Evolutionary conservation across 2,113 vertebrate genomes (phyloP), one percentile per base, ranked within the genome.

Genomic region (Barbus barbus): DNA sequence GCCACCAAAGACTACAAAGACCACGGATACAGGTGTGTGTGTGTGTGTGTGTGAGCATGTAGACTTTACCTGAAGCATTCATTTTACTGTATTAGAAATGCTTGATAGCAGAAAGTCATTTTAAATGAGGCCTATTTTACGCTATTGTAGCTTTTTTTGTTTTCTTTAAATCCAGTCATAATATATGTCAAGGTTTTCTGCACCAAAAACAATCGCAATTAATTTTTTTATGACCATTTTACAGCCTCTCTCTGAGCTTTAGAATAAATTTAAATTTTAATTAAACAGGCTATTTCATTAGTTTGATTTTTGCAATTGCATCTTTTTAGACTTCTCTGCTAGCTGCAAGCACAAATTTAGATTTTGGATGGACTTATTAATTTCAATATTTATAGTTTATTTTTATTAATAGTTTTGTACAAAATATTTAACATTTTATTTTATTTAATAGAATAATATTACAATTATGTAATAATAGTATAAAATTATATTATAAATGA

Each of bases 1-100:
- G 95, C 97, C 9, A 96, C 97, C 24, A 99, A 98, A 90, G 97
- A 98, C 90, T 95, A 93, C 9, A 41, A 41, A 41, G 38, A 41
- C 38, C 38, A 41, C 38, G 38, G 38, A 41, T 98, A 99, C 90
- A 97, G 97, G 98, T 99, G 89, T n/a, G 2, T 33, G 60, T 85
- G 53, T 78, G 73, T 38, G 72, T 78, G 48, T 41, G 38, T 58
- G 56, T 3, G 48, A n/a, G 53, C 7, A 24, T n/a, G 53, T 20
- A 56, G 3, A n/a, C 53, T 24, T 60, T 12, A 60, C n/a, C 58
- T 13, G 1, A 60, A 13, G n/a, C 58, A 24, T 60, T 60, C 22
- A 13, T 0, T 60, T 60, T 26, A 26, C n/a, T 12, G 11, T 24
- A 24, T 60, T n/a, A 60, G n/a, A 60, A 60, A n/a, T 60, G 56